Conservation (phyloP, 2,888 invertebrate species). For the Brachypalpus laphriformis region DNA sequence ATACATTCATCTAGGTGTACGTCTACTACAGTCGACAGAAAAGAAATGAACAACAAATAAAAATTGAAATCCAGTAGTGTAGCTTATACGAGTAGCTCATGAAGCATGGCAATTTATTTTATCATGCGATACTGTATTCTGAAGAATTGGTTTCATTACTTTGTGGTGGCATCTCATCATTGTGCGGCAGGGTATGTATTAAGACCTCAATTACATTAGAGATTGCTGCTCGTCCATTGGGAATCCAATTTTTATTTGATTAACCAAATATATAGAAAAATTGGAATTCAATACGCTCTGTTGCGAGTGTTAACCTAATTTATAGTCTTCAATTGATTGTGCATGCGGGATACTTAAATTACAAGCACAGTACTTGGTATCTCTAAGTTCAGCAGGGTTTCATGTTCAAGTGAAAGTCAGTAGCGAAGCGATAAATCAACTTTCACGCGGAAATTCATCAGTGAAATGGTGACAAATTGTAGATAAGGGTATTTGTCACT, state of each 20-base stretch:
- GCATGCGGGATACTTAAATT: constrained; percentile 29
- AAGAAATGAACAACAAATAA: neutral
- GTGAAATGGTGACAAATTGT: neutral
- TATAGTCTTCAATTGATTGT: neutral
- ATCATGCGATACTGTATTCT: neutral
- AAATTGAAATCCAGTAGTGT: neutral
- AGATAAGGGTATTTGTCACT: constrained; percentile 1
- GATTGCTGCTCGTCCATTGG: neutral
- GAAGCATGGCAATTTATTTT: neutral
- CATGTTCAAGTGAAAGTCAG: constrained; percentile 13
- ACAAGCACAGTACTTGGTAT: neutral
- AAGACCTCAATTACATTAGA: neutral
- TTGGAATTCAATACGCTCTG: constrained; percentile 19
- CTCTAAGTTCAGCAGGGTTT: neutral
- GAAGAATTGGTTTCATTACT: neutral
- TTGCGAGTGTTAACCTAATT: constrained; percentile 31
- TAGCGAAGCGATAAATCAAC: constrained; percentile 11
- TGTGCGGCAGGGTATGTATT: neutral
- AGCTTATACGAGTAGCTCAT: too few relatives aligned
- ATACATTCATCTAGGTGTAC: neutral
- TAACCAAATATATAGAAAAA: neutral
- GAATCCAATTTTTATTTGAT: neutral
- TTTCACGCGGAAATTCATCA: constrained; percentile 18
- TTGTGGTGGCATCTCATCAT: neutral
- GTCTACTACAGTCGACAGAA: neutral